Evolutionary conservation across 2,797 vertebrate species (phyloP).

Genomic region (Cuniculus paca): DNA sequence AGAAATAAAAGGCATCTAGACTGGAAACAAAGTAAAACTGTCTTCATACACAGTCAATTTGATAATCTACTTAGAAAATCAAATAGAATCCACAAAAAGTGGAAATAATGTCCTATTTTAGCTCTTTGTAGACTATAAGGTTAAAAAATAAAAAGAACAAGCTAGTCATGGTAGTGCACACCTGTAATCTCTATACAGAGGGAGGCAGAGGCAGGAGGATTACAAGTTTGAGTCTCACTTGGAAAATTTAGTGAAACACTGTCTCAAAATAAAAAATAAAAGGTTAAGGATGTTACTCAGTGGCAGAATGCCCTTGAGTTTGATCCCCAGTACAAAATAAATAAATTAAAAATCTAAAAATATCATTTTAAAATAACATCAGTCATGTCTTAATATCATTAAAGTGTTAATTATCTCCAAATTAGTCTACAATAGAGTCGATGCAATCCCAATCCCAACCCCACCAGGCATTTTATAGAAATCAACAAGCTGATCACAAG

Average conservation of each 20-base stretch:
- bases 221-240: neutral
- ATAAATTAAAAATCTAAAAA: neutral
- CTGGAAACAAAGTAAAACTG: neutral
- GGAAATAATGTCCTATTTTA: neutral
- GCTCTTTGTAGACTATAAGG: neutral
- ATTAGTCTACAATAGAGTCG: neutral
- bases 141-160: neutral
- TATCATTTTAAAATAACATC: neutral
- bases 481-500: neutral
- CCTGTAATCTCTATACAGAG: neutral
- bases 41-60: neutral
- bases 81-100: neutral
- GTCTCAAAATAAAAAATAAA: neutral
- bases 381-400: neutral
- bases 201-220: neutral
- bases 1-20: neutral
- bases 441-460: neutral
- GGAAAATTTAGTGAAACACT: neutral
- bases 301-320: neutral
- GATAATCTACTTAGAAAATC: neutral
- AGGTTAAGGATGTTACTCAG: neutral
- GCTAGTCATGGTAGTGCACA: neutral
- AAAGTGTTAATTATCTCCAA: neutral
- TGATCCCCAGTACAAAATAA: neutral
- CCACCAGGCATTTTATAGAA: neutral